Conservation (phyloP, 53 echinoderm and acorn worm genomes). For the Apostichopus leukothele region DNA sequence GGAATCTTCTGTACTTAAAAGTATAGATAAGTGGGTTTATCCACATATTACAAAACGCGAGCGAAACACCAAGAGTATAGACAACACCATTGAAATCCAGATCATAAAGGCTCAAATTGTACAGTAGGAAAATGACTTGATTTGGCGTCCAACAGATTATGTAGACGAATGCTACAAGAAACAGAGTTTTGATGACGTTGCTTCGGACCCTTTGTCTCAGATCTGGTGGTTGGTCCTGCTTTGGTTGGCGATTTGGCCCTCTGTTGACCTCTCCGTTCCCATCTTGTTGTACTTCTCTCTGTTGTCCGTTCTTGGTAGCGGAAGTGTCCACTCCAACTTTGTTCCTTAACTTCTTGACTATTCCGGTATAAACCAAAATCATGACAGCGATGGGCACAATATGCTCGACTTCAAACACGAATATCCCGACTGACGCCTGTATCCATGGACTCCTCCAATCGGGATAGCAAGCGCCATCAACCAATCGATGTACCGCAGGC, state of each 20-base stretch:
- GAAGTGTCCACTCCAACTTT: constrained; percentile 4
- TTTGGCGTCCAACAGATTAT: constrained; percentile 60
- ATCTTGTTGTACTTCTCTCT: neutral
- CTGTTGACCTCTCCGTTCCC: neutral
- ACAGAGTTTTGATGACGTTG: constrained; percentile 54
- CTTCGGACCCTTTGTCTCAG: constrained; percentile 43
- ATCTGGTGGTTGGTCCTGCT: neutral
- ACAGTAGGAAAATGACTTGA: constrained; percentile 46
- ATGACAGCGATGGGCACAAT: constrained; percentile 61
- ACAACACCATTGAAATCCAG: constrained; percentile 3
- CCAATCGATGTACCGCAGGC: constrained; percentile 41
- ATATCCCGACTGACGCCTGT: constrained; percentile 52
- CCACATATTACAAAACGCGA: constrained; percentile 24
- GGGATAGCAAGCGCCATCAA: constrained; percentile 47
- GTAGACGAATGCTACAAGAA: constrained; percentile 53
- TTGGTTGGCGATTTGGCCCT: neutral
- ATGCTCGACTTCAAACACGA: constrained; percentile 59
- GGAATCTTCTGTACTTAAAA: constrained; percentile 20
- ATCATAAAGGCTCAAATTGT: constrained; percentile 35
- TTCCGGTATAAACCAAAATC: constrained; percentile 54
- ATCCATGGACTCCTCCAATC: constrained; percentile 54
- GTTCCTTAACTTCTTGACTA: constrained; percentile 51
- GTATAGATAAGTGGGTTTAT: constrained; percentile 16
- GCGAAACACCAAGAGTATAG: neutral
- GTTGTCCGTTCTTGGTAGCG: neutral